Base-by-base conservation (phyloP, 1,140 invertebrate species). In the Achatina immaculata region DNA sequence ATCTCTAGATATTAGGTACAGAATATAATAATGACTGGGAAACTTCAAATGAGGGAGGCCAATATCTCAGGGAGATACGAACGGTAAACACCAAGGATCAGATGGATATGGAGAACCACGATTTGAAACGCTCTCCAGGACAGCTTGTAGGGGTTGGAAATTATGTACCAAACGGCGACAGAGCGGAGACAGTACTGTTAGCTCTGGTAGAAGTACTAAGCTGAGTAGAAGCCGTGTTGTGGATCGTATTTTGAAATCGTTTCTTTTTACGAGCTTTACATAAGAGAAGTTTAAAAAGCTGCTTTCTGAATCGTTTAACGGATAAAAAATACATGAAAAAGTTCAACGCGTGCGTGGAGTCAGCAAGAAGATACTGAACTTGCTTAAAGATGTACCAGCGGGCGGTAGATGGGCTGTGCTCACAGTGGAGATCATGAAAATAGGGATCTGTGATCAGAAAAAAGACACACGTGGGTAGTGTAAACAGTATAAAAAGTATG, bases 311-410 rank as follows among this genome's bases (percentile, higher is more conserved):
- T 65, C 84, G 83, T 51, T 80, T 79, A 0, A 84, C 87, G 36
- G 84, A 84, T 9, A 88, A 65, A 74, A 86, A 88, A 62, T 87
- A 88, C 16, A 88, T 65, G 68, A 86, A 88, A 78, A 88, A 88
- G 78, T 88, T 88, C 14, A 88, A 58, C 1, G 86, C 86, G 66
- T 88, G 87, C 43, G 85, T 86, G 3, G 84, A 40, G 71, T 88
- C 87, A 0, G 81, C 79, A 9, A 88, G 55, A n/a, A 87, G 28
- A 48, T 83, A 86, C 6, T 85, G 72, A 34, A 88, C 62, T 42
- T 86, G 83, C 38, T 74, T 14, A 43, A 83, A 79, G 9, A 81
- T 28, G 16, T 24, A 1, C 68, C 55, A 69, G 38, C 66, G 38
- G 9, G 76, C 80, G 0, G 48, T 1, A 24, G 36, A 31, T n/a